A percentile compares a stretch with the other conserved stretches of the same genome.
These are phyloP conservation scores for Tineola bisselliella DNA, from an alignment of 2,888 invertebrate species.

Conservation along the genomic window DNA sequence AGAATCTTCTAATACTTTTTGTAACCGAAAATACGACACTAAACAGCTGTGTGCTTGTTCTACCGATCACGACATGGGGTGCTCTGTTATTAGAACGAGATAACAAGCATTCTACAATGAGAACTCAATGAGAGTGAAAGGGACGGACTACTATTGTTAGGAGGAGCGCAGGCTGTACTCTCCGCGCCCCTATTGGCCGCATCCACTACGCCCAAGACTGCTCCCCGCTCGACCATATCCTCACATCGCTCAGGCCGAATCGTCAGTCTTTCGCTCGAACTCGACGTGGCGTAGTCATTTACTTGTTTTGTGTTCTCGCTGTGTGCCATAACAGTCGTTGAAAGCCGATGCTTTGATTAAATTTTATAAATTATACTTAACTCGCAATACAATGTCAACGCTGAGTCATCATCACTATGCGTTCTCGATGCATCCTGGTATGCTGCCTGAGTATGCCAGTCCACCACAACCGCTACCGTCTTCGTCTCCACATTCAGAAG, in stretches of 20 bases:
- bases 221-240: conserved; percentile 39
- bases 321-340: conserved; percentile 46
- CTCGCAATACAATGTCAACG: conserved; percentile 46
- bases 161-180: conserved; percentile 53
- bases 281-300: conserved; percentile 56
- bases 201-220: conserved; percentile 39
- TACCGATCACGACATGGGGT: conserved; percentile 34
- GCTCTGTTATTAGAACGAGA: conserved; percentile 26
- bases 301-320: conserved; percentile 42
- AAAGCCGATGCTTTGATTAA: conserved; percentile 40
- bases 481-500: conserved; percentile 67
- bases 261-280: conserved; percentile 59
- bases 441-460: conserved; percentile 56
- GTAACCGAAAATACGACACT: conserved; percentile 39
- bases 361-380: conserved; percentile 13
- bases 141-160: conserved; percentile 21
- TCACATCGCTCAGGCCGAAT: conserved; percentile 33
- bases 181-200: conserved; percentile 38
- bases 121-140: conserved; percentile 31
- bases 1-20: conserved; percentile 24
- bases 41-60: conserved; percentile 54
- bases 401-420: conserved; percentile 64
- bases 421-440: conserved; percentile 61
- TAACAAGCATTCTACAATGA: conserved; percentile 23
- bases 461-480: conserved; percentile 53